Conservation (phyloP, 2,888 invertebrate species). For the Scelioninae gen. 1 region DNA sequence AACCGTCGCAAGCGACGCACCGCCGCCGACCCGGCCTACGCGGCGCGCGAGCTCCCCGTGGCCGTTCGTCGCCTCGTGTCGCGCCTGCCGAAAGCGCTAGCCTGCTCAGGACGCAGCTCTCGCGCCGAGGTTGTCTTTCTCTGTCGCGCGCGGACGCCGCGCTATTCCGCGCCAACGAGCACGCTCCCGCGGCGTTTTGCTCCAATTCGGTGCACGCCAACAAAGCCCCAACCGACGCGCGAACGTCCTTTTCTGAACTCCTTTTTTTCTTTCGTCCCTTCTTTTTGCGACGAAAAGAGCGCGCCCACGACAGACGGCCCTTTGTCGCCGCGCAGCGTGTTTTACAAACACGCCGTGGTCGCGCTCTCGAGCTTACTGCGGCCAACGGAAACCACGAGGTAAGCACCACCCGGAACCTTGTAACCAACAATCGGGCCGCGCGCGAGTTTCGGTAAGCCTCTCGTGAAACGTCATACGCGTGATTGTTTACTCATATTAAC, state of each 20-base stretch:
- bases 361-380: no score
- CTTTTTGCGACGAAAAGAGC: constrained; percentile 23
- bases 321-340: constrained; percentile 33
- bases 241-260: no score
- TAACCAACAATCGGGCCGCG: neutral
- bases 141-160: constrained; percentile 55
- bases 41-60: constrained; percentile 45
- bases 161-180: no score
- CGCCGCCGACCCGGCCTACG: constrained; percentile 36
- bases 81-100: no score
- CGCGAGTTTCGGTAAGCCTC: neutral
- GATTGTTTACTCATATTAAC: constrained; percentile 10
- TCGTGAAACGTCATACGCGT: constrained; percentile 8
- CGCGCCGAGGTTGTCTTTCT: constrained; percentile 38
- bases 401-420: constrained; percentile 15
- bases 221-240: no score
- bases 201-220: no score
- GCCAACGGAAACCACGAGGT: constrained; percentile 35
- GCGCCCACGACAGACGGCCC: constrained; percentile 9
- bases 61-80: constrained; percentile 56
- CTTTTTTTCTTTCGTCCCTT: no score
- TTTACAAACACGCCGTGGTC: no score
- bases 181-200: neutral
- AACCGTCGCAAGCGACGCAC: constrained; percentile 62
- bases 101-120: constrained; percentile 55